phyloP scores from a whole-genome alignment of 2,113 vertebrate species.

The Anarrhichthys ocellatus region DNA sequence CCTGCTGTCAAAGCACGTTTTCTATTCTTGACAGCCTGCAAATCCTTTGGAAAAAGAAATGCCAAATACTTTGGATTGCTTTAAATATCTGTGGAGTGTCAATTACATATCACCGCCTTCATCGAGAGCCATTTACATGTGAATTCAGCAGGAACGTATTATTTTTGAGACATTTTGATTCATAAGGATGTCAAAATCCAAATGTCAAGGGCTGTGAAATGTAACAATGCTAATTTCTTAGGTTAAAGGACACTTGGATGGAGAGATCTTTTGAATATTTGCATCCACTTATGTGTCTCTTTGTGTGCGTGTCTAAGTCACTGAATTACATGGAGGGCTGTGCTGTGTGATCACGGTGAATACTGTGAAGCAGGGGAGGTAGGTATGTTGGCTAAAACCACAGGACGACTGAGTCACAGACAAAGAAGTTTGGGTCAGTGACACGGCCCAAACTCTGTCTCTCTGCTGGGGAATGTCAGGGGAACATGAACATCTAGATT shows the following conservation, averaged over 20 bases:
- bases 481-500: conserved; percentile 16
- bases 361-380: not conserved
- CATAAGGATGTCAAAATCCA: conserved; percentile 20
- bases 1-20: conserved; percentile 64
- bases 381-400: conserved; percentile 22
- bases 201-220: conserved; percentile 14
- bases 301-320: not conserved
- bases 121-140: conserved; percentile 6
- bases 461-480: conserved; percentile 46
- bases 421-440: conserved; percentile 18
- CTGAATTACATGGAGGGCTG: conserved; percentile 15
- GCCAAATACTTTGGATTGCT: conserved; percentile 9
- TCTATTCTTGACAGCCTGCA: conserved; percentile 47
- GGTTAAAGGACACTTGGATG: conserved; percentile 26
- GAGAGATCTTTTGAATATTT: conserved; percentile 16
- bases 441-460: conserved; percentile 40
- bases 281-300: not conserved
- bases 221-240: conserved; percentile 48
- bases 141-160: not conserved
- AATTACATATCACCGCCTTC: conserved; percentile 13
- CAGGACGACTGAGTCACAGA: conserved; percentile 35
- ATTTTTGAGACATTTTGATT: conserved; percentile 4
- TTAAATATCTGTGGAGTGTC: conserved; percentile 11
- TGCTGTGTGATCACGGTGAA: conserved; percentile 14
- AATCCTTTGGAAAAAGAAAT: conserved; percentile 12